Evolutionary conservation across 1,140 invertebrate species (phyloP), one percentile per base, ranked within the genome.

Genomic region (Drosophila bocki): DNA sequence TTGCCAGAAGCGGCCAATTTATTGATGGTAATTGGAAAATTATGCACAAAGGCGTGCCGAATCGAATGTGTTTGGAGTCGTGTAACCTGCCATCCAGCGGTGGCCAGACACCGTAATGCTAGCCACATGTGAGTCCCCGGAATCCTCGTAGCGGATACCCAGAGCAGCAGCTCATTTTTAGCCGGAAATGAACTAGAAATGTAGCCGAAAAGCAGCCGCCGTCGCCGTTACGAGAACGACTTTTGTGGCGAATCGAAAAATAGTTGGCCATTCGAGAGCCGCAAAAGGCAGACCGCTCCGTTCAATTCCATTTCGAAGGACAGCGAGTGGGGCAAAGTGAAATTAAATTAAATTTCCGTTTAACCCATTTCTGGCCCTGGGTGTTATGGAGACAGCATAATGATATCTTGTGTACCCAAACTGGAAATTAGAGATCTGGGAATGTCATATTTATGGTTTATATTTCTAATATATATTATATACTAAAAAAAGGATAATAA

Each of bases 271-370:
- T 44, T 48, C 32, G 42, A 44, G 39, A 12, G 37, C 41, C 62
- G 29, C 17, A 71, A 26, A 63, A 51, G 59, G 44, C 63, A 41
- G 22, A 41, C 54, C 54, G 35, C 35, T 57, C 33, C 13, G 51
- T 54, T 54, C 33, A 22, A 57, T 57, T 57, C 58, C 56, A 32
- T 22, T 33, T 29, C 51, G 17, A 32, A 41, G 37, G 37, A 29
- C 51, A 13, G 44, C 13, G 12, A 29, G 41, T 44, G 54, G 54
- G 17, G 26, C 39, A 61, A 68, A 67, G 58, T 51, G 74, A 84
- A 87, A 84, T 88, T 79, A 84, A 87, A 87, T 87, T 87, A 84
- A 87, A 87, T 87, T 87, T 87, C 84, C 84, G 84, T 75, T 88
- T 78, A 88, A 80, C 44, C 67, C 67, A 50, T 71, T 59, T 71